Conservation (phyloP, 2,797 vertebrate genomes). For the Ptychadena robeensis region DNA sequence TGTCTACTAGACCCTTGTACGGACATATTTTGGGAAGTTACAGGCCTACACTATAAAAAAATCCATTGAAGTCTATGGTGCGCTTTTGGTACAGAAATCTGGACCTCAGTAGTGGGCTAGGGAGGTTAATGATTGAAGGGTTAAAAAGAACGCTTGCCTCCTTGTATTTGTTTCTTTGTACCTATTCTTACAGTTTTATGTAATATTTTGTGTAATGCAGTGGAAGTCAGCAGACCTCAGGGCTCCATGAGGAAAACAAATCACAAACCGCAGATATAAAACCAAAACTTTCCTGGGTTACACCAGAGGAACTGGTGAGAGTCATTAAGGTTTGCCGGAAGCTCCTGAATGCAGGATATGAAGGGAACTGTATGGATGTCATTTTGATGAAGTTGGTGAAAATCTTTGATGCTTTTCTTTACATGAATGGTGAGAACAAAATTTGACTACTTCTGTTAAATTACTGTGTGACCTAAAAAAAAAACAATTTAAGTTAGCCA, state of each 20-base stretch:
- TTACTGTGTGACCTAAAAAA: no score
- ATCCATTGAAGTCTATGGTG: no score
- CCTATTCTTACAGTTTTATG: not conserved
- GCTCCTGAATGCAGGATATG: slow-evolving; percentile 74
- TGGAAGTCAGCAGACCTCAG: slow-evolving; percentile 57
- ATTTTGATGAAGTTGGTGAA: slow-evolving; percentile 77
- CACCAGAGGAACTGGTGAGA: slow-evolving; percentile 77
- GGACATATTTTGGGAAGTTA: no score
- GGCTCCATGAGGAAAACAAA: not conserved
- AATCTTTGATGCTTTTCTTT: slow-evolving; percentile 87
- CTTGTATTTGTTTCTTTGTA: not conserved
- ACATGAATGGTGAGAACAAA: slow-evolving; percentile 81
- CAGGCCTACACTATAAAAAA: no score
- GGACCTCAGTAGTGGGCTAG: no score
- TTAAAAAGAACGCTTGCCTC: not conserved
- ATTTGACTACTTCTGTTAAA: not conserved
- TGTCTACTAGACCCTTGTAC: no score
- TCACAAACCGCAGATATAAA: slow-evolving; percentile 54
- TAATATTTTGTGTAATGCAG: slow-evolving; percentile 63
- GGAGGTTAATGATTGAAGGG: no score
- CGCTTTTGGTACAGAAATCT: no score
- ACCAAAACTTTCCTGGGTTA: slow-evolving; percentile 79
- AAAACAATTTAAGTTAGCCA: no score
- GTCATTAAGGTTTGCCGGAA: slow-evolving; percentile 80
- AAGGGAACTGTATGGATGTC: slow-evolving; percentile 69